phyloP scores from a whole-genome alignment of 2,888 invertebrate genomes.

The Cryptocephalus primarius region DNA sequence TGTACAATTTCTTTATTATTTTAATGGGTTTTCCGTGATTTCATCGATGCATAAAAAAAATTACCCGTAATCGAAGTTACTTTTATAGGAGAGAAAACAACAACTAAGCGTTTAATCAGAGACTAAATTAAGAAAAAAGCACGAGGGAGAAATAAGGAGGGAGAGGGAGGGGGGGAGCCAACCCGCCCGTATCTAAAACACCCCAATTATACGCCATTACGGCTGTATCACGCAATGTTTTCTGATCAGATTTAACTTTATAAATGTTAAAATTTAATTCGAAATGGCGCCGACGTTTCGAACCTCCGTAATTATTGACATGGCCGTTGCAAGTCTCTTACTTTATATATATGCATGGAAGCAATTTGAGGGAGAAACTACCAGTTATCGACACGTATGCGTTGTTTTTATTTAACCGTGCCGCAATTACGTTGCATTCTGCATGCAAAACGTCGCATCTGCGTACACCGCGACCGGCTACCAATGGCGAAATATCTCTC shows the following conservation, averaged over 20 bases:
- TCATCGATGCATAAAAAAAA: neutral
- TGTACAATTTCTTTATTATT: too few species aligned
- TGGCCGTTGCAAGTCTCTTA: conserved; percentile 9
- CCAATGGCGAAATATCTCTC: neutral
- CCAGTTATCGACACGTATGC: conserved; percentile 10
- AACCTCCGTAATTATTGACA: conserved; percentile 7
- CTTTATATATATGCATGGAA: conserved; percentile 4
- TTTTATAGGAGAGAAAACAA: too few species aligned
- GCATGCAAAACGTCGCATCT: conserved; percentile 6
- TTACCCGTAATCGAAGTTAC: too few species aligned
- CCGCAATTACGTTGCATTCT: conserved; percentile 1
- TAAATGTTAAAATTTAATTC: conserved; percentile 15
- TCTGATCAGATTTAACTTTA: conserved; percentile 18
- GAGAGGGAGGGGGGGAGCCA: neutral
- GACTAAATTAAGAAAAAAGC: too few species aligned
- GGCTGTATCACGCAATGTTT: conserved; percentile 18
- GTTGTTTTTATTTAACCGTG: conserved; percentile 9
- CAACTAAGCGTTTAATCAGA: too few species aligned
- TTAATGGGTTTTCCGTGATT: neutral
- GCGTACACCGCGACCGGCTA: neutral
- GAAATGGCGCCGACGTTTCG: conserved; percentile 13
- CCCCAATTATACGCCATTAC: conserved; percentile 21
- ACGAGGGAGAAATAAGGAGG: conserved; percentile 1
- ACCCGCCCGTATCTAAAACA: conserved; percentile 5
- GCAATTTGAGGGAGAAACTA: conserved; percentile 8